Evolutionary conservation across 2,888 invertebrate species (phyloP), one percentile per base, ranked within the genome.

Genomic region (Tetranychus truncatus): DNA sequence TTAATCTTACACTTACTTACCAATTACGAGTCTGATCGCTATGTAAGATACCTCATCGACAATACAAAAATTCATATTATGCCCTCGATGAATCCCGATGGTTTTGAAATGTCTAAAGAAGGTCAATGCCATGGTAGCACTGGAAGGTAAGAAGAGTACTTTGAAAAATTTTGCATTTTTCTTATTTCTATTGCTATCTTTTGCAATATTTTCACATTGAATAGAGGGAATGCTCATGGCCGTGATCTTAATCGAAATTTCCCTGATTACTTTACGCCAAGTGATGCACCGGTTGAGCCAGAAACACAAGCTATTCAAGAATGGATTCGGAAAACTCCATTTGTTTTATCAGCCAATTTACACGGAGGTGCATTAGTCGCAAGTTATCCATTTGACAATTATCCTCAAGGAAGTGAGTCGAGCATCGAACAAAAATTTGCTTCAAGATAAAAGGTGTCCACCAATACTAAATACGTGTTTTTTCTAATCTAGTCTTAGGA

Each of bases 1-100:
- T 86, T 99, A 78, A 92, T 95, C 80, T 89, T 90, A 89, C 88
- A 91, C 81, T 85, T 94, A 79, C 90, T 92, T 76, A 89, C 89
- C 67, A 90, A 88, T 80, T 93, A 93, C 82, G 87, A 87, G 69
- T 86, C 88, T 1, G 91, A 95, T 84, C 87, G 89, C 24, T 92
- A 92, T 82, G 89, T 95, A 76, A 88, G 89, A 80, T 92, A 92
- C 90, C 84, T 97, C 76, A 82, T 99, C 82, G 92, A 95, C 83
- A 92, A 92, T 82, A 97, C 97, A 0, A 87, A 95, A 78, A 94
- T 99, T 80, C 97, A 99, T 83, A 88, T 99, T 80, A 87, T 99
- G 87, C 96, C 97, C 0, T 91, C 94, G 0, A 95, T 99, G 95
- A 99, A 99, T 84, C 97, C 99, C 0, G 99, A 99, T 83, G 99